Conservation (phyloP, 2,797 vertebrate species). For the Staurois parvus region DNA sequence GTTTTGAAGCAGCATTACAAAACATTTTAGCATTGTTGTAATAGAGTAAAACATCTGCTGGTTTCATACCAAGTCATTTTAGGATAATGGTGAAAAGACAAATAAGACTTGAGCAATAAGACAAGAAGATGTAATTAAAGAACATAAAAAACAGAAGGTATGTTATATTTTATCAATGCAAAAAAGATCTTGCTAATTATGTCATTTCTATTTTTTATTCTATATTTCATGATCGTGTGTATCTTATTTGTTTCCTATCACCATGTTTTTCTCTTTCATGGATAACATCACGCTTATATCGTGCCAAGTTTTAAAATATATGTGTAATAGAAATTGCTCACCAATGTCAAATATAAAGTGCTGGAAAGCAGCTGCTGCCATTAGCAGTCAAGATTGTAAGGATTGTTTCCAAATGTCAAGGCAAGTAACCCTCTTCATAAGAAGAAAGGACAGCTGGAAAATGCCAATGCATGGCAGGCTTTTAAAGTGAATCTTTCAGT, state of each 20-base stretch:
- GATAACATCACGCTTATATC: background rate
- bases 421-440: background rate
- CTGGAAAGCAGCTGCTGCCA: background rate
- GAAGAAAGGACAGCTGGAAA: background rate
- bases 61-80: constrained; percentile 19
- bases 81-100: constrained; percentile 31
- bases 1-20: constrained; percentile 17
- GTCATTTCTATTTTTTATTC: background rate
- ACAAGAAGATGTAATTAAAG: background rate
- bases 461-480: background rate
- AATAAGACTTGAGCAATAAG: background rate
- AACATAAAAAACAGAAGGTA: background rate
- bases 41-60: constrained; percentile 35
- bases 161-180: constrained; percentile 11
- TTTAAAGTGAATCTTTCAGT: background rate
- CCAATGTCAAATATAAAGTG: background rate
- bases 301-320: background rate
- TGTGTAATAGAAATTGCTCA: background rate
- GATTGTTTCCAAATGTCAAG: background rate
- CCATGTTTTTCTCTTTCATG: background rate
- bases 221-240: background rate
- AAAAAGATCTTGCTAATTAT: background rate
- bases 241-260: background rate
- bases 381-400: background rate
- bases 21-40: constrained; percentile 40